phyloP scores from a whole-genome alignment of 2,113 vertebrate genomes.

The Sorex araneus region DNA sequence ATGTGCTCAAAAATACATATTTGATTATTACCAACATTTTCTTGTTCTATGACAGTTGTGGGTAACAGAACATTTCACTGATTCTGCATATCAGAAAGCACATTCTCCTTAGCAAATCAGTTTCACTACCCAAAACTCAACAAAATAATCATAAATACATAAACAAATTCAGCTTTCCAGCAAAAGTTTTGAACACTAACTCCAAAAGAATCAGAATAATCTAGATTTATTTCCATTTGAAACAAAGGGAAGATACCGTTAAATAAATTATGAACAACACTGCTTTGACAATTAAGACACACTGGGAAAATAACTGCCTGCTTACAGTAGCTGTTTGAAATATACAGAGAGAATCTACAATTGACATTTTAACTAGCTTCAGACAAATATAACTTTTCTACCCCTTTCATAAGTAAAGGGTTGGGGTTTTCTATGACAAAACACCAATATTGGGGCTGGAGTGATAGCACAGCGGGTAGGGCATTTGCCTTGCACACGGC shows the following conservation, averaged over 20 bases:
- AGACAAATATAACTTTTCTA: conserved; percentile 50
- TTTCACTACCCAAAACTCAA: conserved; percentile 40
- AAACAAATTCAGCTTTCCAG: conserved; percentile 13
- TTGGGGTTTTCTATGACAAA: conserved; percentile 6
- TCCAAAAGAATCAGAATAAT: conserved; percentile 26
- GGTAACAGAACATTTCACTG: not conserved
- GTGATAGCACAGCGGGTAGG: too few species aligned
- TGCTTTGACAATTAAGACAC: conserved; percentile 1
- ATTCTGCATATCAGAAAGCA: not conserved
- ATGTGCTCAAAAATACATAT: conserved; percentile 26
- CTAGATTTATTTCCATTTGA: conserved; percentile 29
- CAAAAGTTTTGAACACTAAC: conserved; percentile 30
- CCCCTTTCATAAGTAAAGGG: conserved; percentile 3
- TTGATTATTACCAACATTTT: not conserved
- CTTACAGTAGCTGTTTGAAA: not conserved
- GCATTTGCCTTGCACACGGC: too few species aligned
- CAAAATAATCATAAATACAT: not conserved
- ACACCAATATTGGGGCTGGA: conserved; percentile 19
- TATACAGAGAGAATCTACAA: not conserved
- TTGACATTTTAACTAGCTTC: conserved; percentile 23
- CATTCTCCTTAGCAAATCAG: not conserved
- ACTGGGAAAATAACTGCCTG: not conserved
- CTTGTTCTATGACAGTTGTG: not conserved
- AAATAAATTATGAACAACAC: conserved; percentile 47
- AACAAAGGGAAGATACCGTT: conserved; percentile 9